Percentiles rank a stretch among this genome's conserved stretches.
These are phyloP conservation scores for Pogonomyrmex californicus DNA, from an alignment of 1,140 invertebrate genomes.

Conservation along the genomic window DNA sequence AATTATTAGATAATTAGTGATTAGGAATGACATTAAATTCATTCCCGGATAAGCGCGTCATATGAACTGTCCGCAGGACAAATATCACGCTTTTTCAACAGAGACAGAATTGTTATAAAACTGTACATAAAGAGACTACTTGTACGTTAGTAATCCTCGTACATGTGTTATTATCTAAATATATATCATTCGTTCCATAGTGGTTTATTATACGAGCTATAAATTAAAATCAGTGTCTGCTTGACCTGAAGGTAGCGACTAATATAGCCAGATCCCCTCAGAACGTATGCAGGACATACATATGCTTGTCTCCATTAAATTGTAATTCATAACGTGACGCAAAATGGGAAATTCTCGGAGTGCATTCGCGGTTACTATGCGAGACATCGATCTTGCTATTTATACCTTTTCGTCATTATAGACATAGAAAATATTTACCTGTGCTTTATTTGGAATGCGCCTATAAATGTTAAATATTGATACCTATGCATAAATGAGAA, in stretches of 20 bases:
- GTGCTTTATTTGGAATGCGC: background rate
- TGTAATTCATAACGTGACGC: conserved; percentile 66
- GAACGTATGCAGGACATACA: background rate
- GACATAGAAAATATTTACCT: background rate
- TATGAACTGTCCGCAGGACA: background rate
- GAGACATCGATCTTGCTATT: conserved; percentile 38
- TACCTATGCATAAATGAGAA: background rate
- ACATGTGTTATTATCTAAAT: conserved; percentile 25
- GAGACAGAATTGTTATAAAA: conserved; percentile 1
- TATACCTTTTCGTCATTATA: conserved; percentile 16
- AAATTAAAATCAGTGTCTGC: conserved; percentile 82
- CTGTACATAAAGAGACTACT: background rate
- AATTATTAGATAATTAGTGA: conserved; percentile 1
- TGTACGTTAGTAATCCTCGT: background rate
- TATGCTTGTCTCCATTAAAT: conserved; percentile 60
- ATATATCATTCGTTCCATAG: conserved; percentile 49
- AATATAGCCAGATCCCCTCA: conserved; percentile 50
- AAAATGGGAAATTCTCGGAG: conserved; percentile 2
- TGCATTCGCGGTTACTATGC: background rate
- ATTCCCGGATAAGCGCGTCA: background rate
- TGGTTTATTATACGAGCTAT: conserved; percentile 65
- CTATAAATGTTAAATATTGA: background rate
- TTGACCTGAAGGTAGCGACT: conserved; percentile 77
- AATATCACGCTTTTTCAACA: background rate
- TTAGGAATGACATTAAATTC: conserved; percentile 33